These are phyloP conservation scores for Poeciliopsis turrubarensis DNA, from an alignment of 2,113 vertebrate species.

Conservation along the genomic window DNA sequence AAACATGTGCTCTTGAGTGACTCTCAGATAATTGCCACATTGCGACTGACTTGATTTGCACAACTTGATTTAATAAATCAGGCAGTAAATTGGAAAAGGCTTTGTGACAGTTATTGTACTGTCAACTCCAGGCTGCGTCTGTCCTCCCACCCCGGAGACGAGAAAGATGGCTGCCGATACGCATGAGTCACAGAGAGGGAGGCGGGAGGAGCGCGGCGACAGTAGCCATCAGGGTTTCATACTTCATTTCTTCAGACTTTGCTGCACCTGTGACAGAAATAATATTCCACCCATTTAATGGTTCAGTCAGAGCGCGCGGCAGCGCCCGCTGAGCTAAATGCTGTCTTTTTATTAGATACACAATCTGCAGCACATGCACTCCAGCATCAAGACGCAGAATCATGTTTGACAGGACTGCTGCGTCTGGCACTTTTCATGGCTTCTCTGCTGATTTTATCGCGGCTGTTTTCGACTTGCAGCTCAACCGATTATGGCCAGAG, in stretches of 20 bases:
- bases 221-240: background rate
- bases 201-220: background rate
- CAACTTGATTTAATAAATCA: constrained; percentile 51
- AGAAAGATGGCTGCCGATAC: background rate
- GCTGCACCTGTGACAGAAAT: background rate
- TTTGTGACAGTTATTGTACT: constrained; percentile 31
- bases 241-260: background rate
- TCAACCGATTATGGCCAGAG: background rate
- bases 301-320: background rate
- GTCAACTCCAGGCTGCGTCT: constrained; percentile 17
- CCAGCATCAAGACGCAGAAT: background rate
- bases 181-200: background rate
- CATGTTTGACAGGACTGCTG: constrained; percentile 1
- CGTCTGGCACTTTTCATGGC: background rate
- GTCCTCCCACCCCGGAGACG: constrained; percentile 6
- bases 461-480: background rate
- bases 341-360: background rate
- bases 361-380: background rate
- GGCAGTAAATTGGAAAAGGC: constrained; percentile 35
- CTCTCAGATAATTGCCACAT: constrained; percentile 52
- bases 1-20: constrained; percentile 41
- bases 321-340: background rate
- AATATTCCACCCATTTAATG: background rate
- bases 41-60: constrained; percentile 50
- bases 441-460: background rate